Evolutionary conservation across 2,113 vertebrate species (phyloP).

Genomic region (Sitta europaea): DNA sequence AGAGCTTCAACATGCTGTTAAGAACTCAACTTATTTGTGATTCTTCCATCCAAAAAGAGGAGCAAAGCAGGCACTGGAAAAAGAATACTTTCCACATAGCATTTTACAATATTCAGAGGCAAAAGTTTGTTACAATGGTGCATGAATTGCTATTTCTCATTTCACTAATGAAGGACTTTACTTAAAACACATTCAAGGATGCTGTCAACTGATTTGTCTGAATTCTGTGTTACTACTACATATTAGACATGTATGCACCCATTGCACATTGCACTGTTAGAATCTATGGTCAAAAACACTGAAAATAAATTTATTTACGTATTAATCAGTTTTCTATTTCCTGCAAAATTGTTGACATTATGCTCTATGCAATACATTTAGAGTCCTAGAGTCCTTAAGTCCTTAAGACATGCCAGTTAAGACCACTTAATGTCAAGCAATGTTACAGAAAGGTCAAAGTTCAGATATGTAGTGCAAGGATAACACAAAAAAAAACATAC

Average conservation of each 20-base stretch:
- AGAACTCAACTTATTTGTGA: background rate
- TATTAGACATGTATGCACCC: background rate
- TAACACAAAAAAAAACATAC: background rate
- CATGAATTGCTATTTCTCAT: background rate
- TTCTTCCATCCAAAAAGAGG: background rate
- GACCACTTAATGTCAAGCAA: background rate
- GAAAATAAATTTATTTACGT: background rate
- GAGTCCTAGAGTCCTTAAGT: too few species aligned
- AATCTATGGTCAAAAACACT: background rate
- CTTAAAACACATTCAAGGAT: background rate
- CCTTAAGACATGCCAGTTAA: background rate
- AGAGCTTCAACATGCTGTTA: background rate
- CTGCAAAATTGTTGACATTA: background rate
- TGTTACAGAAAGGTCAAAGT: background rate
- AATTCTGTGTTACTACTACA: background rate
- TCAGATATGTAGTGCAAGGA: rapidly evolving
- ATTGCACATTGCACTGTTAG: background rate
- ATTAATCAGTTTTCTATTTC: background rate
- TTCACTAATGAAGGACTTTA: background rate
- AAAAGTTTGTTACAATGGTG: background rate
- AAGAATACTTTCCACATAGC: background rate
- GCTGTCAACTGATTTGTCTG: background rate
- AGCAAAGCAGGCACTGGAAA: background rate
- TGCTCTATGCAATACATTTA: background rate
- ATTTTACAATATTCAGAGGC: background rate